Conservation (phyloP, 2,113 vertebrate species). For the Craseonycteris thonglongyai region DNA sequence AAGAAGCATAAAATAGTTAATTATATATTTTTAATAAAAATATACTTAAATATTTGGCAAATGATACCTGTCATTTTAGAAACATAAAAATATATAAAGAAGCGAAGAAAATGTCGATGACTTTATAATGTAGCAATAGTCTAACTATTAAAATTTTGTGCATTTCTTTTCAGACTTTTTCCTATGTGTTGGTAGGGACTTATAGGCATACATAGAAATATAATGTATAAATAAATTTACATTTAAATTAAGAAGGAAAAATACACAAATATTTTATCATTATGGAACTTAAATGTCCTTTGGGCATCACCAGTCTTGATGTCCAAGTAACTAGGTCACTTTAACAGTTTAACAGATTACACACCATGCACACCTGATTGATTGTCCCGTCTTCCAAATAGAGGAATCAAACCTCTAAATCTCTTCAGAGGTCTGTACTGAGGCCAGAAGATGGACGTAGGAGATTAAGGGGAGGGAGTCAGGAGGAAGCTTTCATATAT, state of each 20-base stretch:
- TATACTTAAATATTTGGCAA: background rate
- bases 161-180: background rate
- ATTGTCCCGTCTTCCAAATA: background rate
- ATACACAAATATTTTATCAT: background rate
- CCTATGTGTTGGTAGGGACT: background rate
- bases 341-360: background rate
- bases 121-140: background rate
- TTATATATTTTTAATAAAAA: conserved; percentile 2
- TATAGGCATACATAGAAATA: background rate
- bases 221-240: background rate
- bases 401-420: background rate
- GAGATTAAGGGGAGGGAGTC: background rate
- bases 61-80: background rate
- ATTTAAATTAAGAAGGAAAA: background rate
- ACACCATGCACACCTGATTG: background rate
- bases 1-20: conserved; percentile 10
- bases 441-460: background rate
- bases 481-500: background rate
- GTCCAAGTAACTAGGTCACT: background rate
- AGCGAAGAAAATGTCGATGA: background rate
- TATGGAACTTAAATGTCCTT: background rate
- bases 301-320: background rate
- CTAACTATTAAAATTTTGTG: background rate
- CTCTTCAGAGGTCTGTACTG: background rate
- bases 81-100: background rate